Evolutionary conservation across 2,797 vertebrate species (phyloP).

Genomic region (Thalassophryne amazonica): DNA sequence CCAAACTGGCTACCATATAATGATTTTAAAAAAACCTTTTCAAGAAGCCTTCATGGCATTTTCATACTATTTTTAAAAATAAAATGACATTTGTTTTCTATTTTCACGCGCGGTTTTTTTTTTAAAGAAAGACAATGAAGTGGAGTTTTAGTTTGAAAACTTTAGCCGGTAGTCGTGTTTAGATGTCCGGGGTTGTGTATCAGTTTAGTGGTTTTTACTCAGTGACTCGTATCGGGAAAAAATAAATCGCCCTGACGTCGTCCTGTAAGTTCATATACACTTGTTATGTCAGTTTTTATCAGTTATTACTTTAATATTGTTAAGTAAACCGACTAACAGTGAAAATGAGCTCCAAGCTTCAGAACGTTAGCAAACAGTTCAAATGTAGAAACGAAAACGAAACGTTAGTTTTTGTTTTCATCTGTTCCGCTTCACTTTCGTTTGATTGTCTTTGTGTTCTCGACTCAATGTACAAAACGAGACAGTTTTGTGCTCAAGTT

Average conservation of each 20-base stretch:
- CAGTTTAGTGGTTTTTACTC: not conserved
- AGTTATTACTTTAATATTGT: fast-evolving
- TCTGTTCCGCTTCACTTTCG: not conserved
- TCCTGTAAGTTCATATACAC: not conserved
- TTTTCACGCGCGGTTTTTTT: too few species aligned
- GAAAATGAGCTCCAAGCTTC: not conserved
- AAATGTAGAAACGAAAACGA: constrained; percentile 29
- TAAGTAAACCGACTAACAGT: not conserved
- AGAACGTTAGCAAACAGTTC: not conserved
- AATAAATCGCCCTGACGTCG: not conserved
- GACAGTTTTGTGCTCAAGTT: too few species aligned
- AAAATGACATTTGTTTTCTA: too few species aligned
- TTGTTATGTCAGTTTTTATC: constrained; percentile 4
- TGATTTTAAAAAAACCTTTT: too few species aligned
- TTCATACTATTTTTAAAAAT: too few species aligned
- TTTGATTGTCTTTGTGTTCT: not conserved
- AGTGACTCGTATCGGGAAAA: not conserved
- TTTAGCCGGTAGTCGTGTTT: not conserved
- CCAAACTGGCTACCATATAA: too few species aligned
- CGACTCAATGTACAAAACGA: too few species aligned
- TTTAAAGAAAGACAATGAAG: not conserved
- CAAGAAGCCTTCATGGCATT: too few species aligned
- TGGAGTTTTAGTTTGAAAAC: not conserved
- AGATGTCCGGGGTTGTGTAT: fast-evolving
- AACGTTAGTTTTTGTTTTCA: not conserved